Percentiles rank a stretch among this genome's conserved stretches.
Evolutionary conservation across 2,797 vertebrate genomes (phyloP).

Genomic region (Rhynchotus rufescens): DNA sequence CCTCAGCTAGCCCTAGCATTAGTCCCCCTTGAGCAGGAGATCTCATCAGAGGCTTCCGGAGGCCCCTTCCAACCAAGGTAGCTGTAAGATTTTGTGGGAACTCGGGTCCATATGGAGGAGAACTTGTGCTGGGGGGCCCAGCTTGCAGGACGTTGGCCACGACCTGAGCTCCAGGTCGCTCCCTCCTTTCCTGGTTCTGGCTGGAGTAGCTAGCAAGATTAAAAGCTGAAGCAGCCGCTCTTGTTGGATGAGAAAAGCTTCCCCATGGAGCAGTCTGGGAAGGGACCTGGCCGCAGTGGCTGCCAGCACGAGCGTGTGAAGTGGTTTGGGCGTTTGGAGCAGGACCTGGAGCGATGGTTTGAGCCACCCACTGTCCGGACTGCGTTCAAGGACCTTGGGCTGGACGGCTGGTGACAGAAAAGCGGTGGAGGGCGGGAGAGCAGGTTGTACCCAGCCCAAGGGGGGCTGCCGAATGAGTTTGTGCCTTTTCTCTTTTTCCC

Average conservation of each 20-base stretch:
- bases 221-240: background rate
- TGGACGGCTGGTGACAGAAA: background rate
- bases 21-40: background rate
- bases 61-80: background rate
- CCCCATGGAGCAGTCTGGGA: background rate
- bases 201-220: fast-evolving
- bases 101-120: background rate
- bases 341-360: background rate
- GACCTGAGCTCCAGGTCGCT: background rate
- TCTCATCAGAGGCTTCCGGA: background rate
- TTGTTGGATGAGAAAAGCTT: background rate
- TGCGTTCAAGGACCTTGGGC: background rate
- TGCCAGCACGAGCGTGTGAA: fast-evolving
- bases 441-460: background rate
- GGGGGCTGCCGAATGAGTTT: background rate
- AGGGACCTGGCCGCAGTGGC: background rate
- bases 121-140: background rate
- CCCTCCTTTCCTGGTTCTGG: background rate
- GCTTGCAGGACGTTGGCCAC: fast-evolving
- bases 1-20: background rate
- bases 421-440: background rate
- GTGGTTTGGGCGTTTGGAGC: fast-evolving
- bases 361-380: no score
- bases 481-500: background rate
- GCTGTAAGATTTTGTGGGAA: background rate